These are phyloP conservation scores for Pyrocoelia pectoralis DNA, from an alignment of 2,888 invertebrate species.

Conservation along the genomic window DNA sequence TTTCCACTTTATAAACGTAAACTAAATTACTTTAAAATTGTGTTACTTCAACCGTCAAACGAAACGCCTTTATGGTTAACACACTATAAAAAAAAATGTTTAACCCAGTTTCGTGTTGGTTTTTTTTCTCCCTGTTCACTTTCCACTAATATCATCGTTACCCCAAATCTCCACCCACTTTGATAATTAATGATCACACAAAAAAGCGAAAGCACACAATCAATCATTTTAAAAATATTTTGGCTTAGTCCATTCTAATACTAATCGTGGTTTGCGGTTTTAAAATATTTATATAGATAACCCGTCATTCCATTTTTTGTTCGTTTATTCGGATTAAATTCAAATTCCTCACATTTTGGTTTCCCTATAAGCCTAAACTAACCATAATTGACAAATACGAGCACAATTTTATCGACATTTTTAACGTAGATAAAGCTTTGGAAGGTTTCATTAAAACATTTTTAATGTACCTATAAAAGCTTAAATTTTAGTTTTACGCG, in stretches of 20 bases:
- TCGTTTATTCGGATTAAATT: no score
- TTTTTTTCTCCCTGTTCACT: conserved; percentile 3
- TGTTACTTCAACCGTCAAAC: conserved; percentile 2
- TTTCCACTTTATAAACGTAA: not conserved
- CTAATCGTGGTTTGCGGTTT: not conserved
- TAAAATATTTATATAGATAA: not conserved
- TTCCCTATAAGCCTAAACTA: no score
- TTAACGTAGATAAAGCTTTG: no score
- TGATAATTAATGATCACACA: conserved; percentile 21
- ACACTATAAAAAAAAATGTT: conserved; percentile 6
- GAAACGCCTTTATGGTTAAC: conserved; percentile 6
- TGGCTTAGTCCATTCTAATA: not conserved
- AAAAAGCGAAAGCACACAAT: conserved; percentile 12
- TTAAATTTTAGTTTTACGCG: no score
- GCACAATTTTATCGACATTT: no score
- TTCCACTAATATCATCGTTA: conserved; percentile 11
- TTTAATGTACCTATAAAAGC: no score
- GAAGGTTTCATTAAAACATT: no score
- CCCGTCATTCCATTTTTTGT: not conserved
- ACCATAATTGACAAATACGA: no score
- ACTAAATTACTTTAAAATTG: conserved; percentile 3
- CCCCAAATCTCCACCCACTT: conserved; percentile 19
- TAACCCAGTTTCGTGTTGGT: conserved; percentile 11
- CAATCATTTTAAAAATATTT: conserved; percentile 20
- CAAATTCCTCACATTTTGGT: no score